phyloP scores from a whole-genome alignment of 2,888 invertebrate species.

The Dryocosmus kuriphilus region DNA sequence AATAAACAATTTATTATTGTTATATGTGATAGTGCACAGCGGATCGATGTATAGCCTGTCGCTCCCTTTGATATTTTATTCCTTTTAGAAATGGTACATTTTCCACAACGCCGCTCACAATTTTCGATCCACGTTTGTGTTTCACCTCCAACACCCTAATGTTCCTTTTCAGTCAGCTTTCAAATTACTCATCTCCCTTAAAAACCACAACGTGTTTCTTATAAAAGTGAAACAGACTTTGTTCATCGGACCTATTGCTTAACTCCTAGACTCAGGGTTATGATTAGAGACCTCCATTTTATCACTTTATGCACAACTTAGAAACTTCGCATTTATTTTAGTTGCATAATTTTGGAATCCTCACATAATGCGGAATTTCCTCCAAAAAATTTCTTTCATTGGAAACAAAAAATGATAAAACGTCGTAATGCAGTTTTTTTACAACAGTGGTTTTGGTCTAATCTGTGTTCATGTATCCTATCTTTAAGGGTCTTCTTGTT shows the following conservation, averaged over 20 bases:
- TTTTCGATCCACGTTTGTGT: neutral
- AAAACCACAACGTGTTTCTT: neutral
- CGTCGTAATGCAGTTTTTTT: too few species aligned
- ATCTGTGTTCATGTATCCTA: too few species aligned
- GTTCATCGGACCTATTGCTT: neutral
- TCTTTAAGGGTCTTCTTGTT: too few species aligned
- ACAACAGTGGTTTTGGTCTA: too few species aligned
- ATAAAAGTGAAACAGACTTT: neutral
- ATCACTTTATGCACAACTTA: too few species aligned
- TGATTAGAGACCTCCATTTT: too few species aligned
- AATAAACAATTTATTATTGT: too few species aligned
- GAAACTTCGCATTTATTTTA: too few species aligned
- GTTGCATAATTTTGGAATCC: too few species aligned
- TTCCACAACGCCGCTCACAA: conserved; percentile 42
- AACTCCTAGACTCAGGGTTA: neutral
- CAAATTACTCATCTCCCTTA: conserved; percentile 32
- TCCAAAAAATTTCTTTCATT: too few species aligned
- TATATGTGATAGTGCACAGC: neutral
- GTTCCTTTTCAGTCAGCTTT: conserved; percentile 41
- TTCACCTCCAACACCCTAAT: neutral
- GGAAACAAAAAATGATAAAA: too few species aligned
- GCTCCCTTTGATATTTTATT: conserved; percentile 35
- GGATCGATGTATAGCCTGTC: neutral
- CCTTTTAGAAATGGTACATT: conserved; percentile 48
- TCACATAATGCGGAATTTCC: too few species aligned